Evolutionary conservation across 2,797 vertebrate genomes (phyloP).

Genomic region (Molothrus ater): DNA sequence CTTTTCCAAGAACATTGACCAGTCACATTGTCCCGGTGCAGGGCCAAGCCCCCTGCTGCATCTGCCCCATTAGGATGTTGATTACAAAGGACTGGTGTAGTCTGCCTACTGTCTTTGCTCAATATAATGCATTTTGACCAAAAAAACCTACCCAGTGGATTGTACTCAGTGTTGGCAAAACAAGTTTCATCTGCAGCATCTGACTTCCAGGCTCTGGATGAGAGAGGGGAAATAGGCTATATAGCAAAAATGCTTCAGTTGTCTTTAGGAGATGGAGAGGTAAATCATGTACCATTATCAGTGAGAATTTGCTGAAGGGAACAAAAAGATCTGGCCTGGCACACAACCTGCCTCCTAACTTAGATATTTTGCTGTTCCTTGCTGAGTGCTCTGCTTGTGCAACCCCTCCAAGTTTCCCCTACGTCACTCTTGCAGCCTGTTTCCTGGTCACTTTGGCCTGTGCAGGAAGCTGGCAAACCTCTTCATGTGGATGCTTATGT

Average conservation of each 20-base stretch:
- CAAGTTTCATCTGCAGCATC: not conserved
- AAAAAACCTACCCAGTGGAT: not conserved
- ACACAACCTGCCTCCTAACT: not conserved
- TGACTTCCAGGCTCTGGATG: not conserved
- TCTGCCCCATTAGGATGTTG: not conserved
- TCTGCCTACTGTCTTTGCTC: not conserved
- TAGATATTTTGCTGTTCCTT: constrained; percentile 11
- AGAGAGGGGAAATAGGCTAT: not conserved
- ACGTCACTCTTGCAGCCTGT: constrained; percentile 75
- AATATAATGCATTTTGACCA: not conserved
- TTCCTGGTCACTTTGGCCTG: constrained; percentile 80
- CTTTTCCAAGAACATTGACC: accelerated
- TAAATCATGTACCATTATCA: not conserved
- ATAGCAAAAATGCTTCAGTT: not conserved
- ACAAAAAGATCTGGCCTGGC: not conserved
- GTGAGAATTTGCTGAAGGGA: not conserved
- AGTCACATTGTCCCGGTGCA: accelerated
- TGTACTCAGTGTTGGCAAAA: not conserved
- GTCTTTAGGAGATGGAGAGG: not conserved
- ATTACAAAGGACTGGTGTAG: not conserved
- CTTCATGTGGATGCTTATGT: constrained; percentile 48
- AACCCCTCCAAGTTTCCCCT: constrained; percentile 73
- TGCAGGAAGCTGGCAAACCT: constrained; percentile 65
- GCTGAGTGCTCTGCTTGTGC: not conserved
- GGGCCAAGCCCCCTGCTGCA: not conserved